phyloP scores from a whole-genome alignment of 2,888 invertebrate species.

The Pyrrhosoma nymphula region DNA sequence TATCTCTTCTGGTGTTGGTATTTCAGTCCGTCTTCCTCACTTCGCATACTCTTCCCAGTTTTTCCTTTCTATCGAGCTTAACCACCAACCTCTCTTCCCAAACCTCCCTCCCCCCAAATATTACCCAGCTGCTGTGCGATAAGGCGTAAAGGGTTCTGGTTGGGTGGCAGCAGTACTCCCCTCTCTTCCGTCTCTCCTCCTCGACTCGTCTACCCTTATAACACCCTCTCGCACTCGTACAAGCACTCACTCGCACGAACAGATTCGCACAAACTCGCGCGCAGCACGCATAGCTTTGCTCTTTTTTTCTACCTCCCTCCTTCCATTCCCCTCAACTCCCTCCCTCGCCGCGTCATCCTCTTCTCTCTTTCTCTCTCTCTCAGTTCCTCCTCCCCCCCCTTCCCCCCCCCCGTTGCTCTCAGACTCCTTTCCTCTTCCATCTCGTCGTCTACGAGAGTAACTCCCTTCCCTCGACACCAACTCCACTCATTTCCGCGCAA shows the following conservation, averaged over 20 bases:
- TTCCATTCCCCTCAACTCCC: not conserved
- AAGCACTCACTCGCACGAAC: not conserved
- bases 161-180: not conserved
- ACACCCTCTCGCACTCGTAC: not conserved
- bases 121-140: not conserved
- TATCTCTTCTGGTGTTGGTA: not conserved
- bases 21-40: no score
- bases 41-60: no score
- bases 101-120: not conserved
- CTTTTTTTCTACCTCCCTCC: not conserved
- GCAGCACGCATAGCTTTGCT: not conserved
- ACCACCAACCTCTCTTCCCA: not conserved
- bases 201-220: not conserved
- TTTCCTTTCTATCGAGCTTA: no score
- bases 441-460: not conserved
- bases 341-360: not conserved
- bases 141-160: not conserved
- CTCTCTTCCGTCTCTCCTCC: not conserved
- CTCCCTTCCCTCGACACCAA: not conserved
- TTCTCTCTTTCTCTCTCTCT: not conserved
- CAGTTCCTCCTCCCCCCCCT: not conserved
- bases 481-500: not conserved
- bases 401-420: not conserved
- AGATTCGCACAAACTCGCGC: not conserved
- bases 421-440: not conserved